Conservation (phyloP, 2,113 vertebrate genomes). For the Alethe castanea region DNA sequence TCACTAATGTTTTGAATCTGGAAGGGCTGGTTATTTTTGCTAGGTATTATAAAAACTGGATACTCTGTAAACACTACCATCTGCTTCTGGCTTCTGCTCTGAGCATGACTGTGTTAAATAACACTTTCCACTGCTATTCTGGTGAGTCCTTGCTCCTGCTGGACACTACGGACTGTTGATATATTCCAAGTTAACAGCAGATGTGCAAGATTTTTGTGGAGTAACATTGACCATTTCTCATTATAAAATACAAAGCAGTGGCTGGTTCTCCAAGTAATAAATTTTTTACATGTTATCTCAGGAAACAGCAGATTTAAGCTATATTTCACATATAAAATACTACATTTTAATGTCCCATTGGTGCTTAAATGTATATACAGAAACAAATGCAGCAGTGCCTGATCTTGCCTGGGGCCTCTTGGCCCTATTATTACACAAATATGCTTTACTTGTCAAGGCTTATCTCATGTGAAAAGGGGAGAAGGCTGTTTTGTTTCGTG, state of each 20-base stretch:
- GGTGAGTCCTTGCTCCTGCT: neutral
- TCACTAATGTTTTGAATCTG: neutral
- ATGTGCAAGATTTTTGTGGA: conserved; percentile 3
- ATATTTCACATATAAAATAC: neutral
- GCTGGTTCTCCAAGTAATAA: neutral
- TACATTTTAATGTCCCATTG: neutral
- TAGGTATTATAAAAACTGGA: neutral
- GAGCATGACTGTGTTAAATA: neutral
- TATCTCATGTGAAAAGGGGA: neutral
- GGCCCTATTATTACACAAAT: conserved; percentile 7
- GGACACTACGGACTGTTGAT: neutral
- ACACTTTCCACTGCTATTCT: neutral
- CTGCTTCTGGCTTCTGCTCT: neutral
- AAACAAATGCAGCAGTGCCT: neutral
- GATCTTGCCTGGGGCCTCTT: conserved; percentile 1
- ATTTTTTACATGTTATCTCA: neutral
- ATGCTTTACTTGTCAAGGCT: neutral
- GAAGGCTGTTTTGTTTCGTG: neutral
- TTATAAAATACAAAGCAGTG: neutral
- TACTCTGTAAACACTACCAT: neutral
- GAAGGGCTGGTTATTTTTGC: neutral
- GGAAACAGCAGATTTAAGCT: conserved; percentile 15
- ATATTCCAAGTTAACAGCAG: neutral
- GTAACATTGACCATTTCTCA: neutral
- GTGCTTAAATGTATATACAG: neutral